A percentile compares a stretch with the other conserved stretches of the same genome.
These are phyloP conservation scores for Nylanderia fulva DNA, from an alignment of 1,140 invertebrate species.

Conservation along the genomic window DNA sequence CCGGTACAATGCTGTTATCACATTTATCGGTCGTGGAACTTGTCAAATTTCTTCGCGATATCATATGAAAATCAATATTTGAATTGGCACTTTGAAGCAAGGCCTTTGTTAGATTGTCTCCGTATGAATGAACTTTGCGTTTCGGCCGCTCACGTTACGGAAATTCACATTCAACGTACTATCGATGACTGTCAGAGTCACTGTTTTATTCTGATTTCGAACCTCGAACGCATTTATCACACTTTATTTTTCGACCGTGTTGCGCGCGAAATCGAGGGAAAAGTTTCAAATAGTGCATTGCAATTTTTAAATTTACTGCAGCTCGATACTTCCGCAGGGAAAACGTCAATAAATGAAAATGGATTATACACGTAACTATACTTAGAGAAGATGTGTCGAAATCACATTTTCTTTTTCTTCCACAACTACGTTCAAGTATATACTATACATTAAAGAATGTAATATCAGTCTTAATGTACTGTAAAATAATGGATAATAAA, in stretches of 20 bases:
- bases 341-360: conserved; percentile 18
- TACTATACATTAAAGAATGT: background rate
- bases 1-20: background rate
- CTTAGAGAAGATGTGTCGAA: background rate
- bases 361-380: background rate
- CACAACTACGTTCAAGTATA: background rate
- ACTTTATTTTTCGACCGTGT: conserved; percentile 11
- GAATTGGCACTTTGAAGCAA: conserved; percentile 16
- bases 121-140: conserved; percentile 43
- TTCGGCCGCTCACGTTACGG: background rate
- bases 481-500: background rate
- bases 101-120: conserved; percentile 25
- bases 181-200: conserved; percentile 31
- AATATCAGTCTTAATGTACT: background rate
- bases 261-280: background rate
- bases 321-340: background rate
- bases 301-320: background rate
- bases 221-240: conserved; percentile 25
- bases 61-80: conserved; percentile 20
- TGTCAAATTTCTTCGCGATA: conserved; percentile 38
- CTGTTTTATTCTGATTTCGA: conserved; percentile 20
- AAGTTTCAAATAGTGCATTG: background rate
- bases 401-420: background rate
- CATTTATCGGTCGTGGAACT: background rate
- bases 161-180: conserved; percentile 28